Percentiles rank a stretch among this genome's conserved stretches.
Conservation (phyloP, 2,888 invertebrate genomes). For the Drosophila formosana region DNA sequence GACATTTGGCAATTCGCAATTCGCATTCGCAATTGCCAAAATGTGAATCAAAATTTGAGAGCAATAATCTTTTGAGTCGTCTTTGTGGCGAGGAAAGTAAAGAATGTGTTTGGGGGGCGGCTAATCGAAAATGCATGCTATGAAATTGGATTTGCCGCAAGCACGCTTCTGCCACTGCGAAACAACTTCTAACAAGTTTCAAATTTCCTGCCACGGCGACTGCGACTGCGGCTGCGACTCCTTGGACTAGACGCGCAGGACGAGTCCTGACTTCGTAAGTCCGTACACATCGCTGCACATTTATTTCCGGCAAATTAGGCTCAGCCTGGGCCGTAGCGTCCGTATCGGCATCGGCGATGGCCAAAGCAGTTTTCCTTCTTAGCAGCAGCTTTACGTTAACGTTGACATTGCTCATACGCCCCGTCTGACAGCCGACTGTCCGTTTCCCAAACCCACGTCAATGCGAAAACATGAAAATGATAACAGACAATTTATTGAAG, state of each 20-base stretch:
- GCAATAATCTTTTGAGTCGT: conserved; percentile 30
- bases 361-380: conserved; percentile 45
- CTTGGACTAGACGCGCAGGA: conserved; percentile 35
- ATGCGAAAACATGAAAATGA: conserved; percentile 77
- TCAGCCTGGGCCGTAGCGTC: conserved; percentile 27
- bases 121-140: conserved; percentile 52
- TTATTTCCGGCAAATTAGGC: conserved; percentile 80
- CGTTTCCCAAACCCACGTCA: conserved; percentile 63
- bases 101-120: conserved; percentile 4
- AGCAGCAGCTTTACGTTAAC: conserved; percentile 58
- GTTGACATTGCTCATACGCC: conserved; percentile 63
- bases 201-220: conserved; percentile 66
- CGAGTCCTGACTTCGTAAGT: conserved; percentile 61
- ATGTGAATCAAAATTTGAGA: conserved; percentile 32
- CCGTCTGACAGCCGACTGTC: conserved; percentile 20
- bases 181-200: conserved; percentile 67
- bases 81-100: conserved; percentile 3
- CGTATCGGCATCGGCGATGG: conserved; percentile 1
- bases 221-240: background rate
- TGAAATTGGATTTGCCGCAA: conserved; percentile 65
- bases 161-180: conserved; percentile 27
- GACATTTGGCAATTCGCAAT: background rate
- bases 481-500: conserved; percentile 78
- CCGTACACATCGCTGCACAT: conserved; percentile 75
- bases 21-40: conserved; percentile 19